Base-by-base conservation (phyloP, 2,888 invertebrate genomes). In the Thumatha senex region DNA sequence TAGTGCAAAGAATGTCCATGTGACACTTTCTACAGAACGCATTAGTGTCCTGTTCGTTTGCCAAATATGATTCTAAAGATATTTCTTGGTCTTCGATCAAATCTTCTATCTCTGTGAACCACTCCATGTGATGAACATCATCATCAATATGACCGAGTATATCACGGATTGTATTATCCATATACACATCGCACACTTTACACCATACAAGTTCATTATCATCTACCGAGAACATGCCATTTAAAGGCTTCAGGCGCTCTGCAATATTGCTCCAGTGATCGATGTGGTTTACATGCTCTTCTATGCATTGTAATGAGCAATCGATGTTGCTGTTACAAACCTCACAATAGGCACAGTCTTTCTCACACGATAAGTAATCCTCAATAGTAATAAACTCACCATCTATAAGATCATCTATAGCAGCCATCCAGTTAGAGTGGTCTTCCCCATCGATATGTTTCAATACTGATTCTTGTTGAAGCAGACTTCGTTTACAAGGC, bases 11-110 rank as follows among this genome's bases (percentile, higher is more conserved):
- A 8, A 87, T 58, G 46, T 79, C 72, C 30, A 72, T 41, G 14
- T 82, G 67, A 51, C 87, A 87, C 63, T 71, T 82, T 34, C 74
- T 77, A 49, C 87, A 87, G 54, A 67, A 79, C 0, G 79, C 86
- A 59, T 74, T 76, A 12, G 60, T 62, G 41, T 86, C 82, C 54
- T 80, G 71, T 52, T 84, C 77, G 48, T 78, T 72, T 0, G 72
- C 52, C 40, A 85, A 61, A 52, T 70, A 85, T 12, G 64, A 62
- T 13, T 76, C 71, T 42, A 84, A 69, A 0, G 74, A 67, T 5
- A 85, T 69, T 36, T 78, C 78, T 18, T 84, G 80, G 13, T 70
- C 74, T 9, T 79, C 78, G 50, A 78, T 76, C 13, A 80, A 56
- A 48, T 81, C 82, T 54, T 84, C 81, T 13, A 86, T 76, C 36